Conservation (phyloP, 2,113 vertebrate genomes). For the Neofelis nebulosa region DNA sequence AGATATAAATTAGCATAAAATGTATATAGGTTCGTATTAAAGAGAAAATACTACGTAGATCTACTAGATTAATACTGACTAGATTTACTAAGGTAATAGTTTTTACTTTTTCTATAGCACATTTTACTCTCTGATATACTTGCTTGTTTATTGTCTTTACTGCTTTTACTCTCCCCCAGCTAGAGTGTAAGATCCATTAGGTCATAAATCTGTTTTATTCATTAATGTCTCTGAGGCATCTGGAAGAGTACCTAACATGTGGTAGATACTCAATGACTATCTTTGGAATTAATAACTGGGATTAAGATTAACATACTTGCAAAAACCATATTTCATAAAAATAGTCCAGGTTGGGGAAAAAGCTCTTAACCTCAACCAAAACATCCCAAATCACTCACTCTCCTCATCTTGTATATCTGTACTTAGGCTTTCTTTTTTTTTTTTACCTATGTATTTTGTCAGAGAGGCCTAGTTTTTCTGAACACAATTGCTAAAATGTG, state of each 20-base stretch:
- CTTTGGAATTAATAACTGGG: background rate
- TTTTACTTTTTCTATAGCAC: background rate
- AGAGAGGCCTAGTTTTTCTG: conserved; percentile 29
- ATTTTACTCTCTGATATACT: background rate
- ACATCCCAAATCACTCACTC: background rate
- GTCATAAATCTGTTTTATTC: background rate
- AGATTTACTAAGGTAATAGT: background rate
- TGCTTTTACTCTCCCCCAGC: background rate
- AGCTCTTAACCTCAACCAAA: background rate
- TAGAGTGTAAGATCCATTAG: background rate
- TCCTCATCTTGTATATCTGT: background rate
- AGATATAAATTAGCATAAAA: background rate
- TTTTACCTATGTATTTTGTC: conserved; percentile 14
- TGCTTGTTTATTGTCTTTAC: background rate
- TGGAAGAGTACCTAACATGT: background rate
- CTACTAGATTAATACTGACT: background rate
- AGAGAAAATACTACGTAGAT: background rate
- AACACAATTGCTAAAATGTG: background rate
- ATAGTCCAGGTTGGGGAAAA: background rate
- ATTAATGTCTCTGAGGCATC: background rate
- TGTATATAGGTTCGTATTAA: background rate
- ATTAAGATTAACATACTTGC: background rate
- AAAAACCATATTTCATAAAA: background rate
- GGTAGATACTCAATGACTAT: background rate
- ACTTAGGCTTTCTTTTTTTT: background rate